A percentile compares a stretch with the other conserved stretches of the same genome.
phyloP scores from a whole-genome alignment of 2,113 vertebrate genomes.

The Elephantulus edwardii region DNA sequence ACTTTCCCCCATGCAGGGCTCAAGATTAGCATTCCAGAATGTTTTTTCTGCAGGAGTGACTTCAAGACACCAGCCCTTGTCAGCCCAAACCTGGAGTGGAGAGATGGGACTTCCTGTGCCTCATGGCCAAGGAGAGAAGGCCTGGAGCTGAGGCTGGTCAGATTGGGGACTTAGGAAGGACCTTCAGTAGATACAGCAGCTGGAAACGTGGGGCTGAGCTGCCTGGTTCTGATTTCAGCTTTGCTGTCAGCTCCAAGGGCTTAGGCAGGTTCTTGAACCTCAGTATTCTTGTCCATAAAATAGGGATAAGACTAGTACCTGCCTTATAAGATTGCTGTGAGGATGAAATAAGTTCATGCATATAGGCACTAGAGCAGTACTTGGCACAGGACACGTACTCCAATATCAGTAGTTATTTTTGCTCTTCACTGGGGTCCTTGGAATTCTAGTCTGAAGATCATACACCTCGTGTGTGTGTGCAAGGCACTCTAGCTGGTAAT shows the following conservation, averaged over 20 bases:
- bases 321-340: not conserved
- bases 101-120: no score
- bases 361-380: not conserved
- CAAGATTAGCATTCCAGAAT: not conserved
- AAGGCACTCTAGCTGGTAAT: not conserved
- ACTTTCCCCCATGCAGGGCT: not conserved
- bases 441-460: not conserved
- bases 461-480: not conserved
- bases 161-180: not conserved
- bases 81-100: not conserved
- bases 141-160: not conserved
- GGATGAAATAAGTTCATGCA: not conserved
- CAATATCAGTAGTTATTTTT: not conserved
- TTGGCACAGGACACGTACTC: rapidly evolving
- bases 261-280: not conserved
- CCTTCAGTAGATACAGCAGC: rapidly evolving
- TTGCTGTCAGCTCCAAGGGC: not conserved
- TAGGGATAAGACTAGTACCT: not conserved
- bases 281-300: not conserved
- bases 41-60: not conserved
- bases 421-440: not conserved
- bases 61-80: not conserved
- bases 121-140: not conserved
- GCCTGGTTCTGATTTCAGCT: not conserved
- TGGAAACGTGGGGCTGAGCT: not conserved